Conservation (phyloP, 2,888 invertebrate species). For the Amphipyra berbera region DNA sequence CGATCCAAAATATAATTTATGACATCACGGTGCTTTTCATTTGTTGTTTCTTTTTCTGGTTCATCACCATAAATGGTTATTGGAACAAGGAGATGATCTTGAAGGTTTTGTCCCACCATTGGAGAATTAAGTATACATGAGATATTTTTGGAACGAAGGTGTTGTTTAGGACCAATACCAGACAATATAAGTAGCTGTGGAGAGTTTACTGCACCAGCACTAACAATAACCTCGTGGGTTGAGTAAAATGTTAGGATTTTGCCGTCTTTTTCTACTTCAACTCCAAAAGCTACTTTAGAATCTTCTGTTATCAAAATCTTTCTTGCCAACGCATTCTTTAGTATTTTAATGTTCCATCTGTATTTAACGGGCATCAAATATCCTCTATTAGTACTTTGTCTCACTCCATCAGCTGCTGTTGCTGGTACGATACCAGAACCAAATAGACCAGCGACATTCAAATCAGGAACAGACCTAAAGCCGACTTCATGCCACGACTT, state of each 20-base stretch:
- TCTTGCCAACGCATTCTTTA: constrained; percentile 36
- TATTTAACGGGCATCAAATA: constrained; percentile 72
- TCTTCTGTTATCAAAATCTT: constrained; percentile 42
- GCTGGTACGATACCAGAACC: constrained; percentile 80
- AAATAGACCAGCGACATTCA: constrained; percentile 73
- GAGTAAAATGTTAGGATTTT: constrained; percentile 19
- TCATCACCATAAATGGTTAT: constrained; percentile 38
- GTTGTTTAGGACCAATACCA: constrained; percentile 77
- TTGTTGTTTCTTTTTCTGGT: constrained; percentile 18
- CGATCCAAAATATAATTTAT: constrained; percentile 32
- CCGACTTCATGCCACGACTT: constrained; percentile 84
- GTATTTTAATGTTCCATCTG: constrained; percentile 47
- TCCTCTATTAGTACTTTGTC: constrained; percentile 90
- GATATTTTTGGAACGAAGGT: constrained; percentile 68
- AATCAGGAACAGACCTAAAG: constrained; percentile 72
- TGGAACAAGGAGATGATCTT: constrained; percentile 40
- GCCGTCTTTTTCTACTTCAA: constrained; percentile 36
- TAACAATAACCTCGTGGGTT: constrained; percentile 74
- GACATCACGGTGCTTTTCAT: constrained; percentile 22
- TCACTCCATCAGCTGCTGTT: constrained; percentile 81
- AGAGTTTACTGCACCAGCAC: constrained; percentile 77
- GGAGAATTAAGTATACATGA: constrained; percentile 69
- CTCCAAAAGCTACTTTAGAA: constrained; percentile 35
- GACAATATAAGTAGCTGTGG: constrained; percentile 79
- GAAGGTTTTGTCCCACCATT: constrained; percentile 44